Percentiles rank a stretch among this genome's conserved stretches.
These are phyloP conservation scores for Bradypodion ventrale DNA, from an alignment of 2,797 vertebrate species.

Conservation along the genomic window DNA sequence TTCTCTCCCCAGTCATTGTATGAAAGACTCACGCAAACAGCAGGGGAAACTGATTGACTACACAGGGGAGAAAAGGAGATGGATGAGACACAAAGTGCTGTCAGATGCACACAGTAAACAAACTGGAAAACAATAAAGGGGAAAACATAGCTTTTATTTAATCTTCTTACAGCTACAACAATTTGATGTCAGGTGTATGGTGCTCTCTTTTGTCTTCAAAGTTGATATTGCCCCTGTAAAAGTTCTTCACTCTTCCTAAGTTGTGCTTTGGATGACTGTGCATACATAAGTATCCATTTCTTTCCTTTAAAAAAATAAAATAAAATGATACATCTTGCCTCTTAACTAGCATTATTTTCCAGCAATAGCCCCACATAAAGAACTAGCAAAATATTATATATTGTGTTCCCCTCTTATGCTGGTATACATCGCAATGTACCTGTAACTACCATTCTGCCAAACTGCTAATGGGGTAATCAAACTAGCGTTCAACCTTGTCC, in stretches of 20 bases:
- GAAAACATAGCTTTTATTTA: constrained; percentile 10
- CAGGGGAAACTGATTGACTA: constrained; percentile 37
- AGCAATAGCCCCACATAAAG: neutral
- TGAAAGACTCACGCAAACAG: constrained; percentile 25
- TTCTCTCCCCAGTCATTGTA: constrained; percentile 19
- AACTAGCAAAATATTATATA: neutral
- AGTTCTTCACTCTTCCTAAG: neutral
- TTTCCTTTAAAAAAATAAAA: neutral
- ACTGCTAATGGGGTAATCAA: too few species aligned
- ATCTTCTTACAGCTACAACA: constrained; percentile 16
- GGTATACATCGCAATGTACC: neutral
- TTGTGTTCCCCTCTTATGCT: neutral
- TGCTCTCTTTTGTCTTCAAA: constrained; percentile 8
- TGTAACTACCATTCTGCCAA: neutral
- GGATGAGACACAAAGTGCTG: constrained; percentile 22
- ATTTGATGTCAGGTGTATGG: neutral
- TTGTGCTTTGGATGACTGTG: neutral
- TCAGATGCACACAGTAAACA: constrained; percentile 36
- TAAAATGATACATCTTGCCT: neutral
- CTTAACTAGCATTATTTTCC: neutral
- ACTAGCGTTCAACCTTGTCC: too few species aligned
- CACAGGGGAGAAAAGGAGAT: constrained; percentile 19
- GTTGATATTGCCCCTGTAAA: neutral
- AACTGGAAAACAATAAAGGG: constrained; percentile 21
- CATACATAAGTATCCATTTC: neutral